Evolutionary conservation across 1,140 invertebrate species (phyloP).

Genomic region (Sitodiplosis mosellana): DNA sequence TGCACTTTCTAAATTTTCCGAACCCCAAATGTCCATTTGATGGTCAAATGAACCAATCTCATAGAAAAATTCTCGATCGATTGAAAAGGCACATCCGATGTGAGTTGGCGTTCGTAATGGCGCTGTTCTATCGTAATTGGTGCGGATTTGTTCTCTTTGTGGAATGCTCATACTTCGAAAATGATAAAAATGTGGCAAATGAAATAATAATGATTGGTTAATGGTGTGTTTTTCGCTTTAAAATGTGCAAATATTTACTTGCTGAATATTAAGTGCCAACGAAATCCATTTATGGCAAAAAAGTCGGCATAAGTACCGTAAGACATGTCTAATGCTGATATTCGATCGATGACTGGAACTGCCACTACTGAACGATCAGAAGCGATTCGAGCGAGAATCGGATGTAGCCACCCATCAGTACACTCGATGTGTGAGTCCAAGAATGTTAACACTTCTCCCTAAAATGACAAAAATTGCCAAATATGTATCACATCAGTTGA

Average conservation of each 20-base stretch:
- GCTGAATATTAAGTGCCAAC: constrained; percentile 87
- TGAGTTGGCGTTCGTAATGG: constrained; percentile 85
- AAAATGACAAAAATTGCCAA: constrained; percentile 15
- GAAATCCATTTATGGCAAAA: constrained; percentile 85
- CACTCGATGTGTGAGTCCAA: constrained; percentile 88
- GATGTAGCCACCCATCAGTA: constrained; percentile 79
- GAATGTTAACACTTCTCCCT: constrained; percentile 57
- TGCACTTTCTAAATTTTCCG: constrained; percentile 92
- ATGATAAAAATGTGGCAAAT: constrained; percentile 35
- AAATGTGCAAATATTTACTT: constrained; percentile 25
- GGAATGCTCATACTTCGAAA: constrained; percentile 79
- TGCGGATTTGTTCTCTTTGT: constrained; percentile 57
- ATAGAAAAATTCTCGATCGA: constrained; percentile 76
- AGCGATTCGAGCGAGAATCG: constrained; percentile 57
- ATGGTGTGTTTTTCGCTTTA: not conserved
- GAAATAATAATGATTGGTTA: constrained; percentile 16
- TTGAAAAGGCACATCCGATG: constrained; percentile 87
- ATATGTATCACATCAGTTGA: constrained; percentile 15
- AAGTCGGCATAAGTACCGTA: constrained; percentile 76
- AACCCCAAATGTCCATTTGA: constrained; percentile 81
- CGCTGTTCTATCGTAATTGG: constrained; percentile 49
- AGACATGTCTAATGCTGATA: constrained; percentile 82
- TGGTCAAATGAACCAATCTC: constrained; percentile 81
- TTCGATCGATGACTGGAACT: constrained; percentile 92
- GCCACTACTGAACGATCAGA: constrained; percentile 55